A percentile compares a stretch with the other conserved stretches of the same genome.
Conservation (phyloP, 2,113 vertebrate species). For the Regulus satrapa region DNA sequence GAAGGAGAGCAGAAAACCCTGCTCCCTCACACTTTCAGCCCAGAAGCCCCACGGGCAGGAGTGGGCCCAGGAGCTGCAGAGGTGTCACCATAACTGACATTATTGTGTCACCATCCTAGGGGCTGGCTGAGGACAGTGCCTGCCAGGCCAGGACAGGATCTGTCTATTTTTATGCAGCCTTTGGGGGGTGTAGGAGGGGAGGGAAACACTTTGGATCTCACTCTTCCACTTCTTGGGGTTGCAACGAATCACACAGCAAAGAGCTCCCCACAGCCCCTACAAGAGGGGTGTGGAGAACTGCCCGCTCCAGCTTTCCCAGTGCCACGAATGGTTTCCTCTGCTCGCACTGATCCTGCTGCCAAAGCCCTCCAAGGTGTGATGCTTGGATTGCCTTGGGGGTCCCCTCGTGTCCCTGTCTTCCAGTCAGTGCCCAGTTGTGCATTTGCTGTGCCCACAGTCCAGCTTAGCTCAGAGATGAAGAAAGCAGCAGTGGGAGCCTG, state of each 20-base stretch:
- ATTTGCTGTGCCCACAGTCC: background rate
- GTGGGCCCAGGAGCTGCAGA: accelerated
- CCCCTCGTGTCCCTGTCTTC: background rate
- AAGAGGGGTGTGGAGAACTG: background rate
- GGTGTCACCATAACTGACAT: accelerated
- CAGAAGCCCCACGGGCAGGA: background rate
- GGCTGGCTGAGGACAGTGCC: background rate
- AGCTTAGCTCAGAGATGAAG: background rate
- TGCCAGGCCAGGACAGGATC: background rate
- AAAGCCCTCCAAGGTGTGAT: background rate
- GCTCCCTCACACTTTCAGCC: background rate
- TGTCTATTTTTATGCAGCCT: background rate
- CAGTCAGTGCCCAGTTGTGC: background rate
- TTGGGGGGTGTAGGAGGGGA: background rate
- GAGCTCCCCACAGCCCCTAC: background rate
- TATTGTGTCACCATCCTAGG: background rate
- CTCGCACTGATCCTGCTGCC: background rate
- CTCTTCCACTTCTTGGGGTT: background rate
- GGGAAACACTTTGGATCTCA: background rate
- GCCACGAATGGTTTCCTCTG: background rate
- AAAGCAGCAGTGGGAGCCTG: background rate
- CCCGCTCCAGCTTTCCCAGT: background rate
- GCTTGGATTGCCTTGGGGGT: background rate
- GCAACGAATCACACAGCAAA: background rate
- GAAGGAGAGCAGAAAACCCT: background rate